These are phyloP conservation scores for Lasioglossum calceatum DNA, from an alignment of 2,888 invertebrate genomes.

Conservation along the genomic window DNA sequence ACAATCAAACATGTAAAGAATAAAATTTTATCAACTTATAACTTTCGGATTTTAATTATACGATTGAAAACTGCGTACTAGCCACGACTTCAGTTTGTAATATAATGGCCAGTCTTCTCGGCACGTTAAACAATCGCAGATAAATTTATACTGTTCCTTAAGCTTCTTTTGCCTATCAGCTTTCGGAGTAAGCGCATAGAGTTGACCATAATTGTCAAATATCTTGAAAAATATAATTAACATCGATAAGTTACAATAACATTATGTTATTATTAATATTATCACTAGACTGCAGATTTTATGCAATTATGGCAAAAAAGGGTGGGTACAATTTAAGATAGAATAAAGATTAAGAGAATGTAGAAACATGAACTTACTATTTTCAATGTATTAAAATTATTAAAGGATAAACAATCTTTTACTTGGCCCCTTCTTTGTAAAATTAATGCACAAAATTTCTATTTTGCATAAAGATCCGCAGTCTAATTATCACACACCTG, in stretches of 20 bases:
- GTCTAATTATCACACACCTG: constrained; percentile 82
- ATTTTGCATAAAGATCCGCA: no score
- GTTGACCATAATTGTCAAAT: constrained; percentile 93
- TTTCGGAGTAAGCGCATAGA: constrained; percentile 89
- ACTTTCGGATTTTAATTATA: neutral
- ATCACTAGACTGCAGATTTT: neutral
- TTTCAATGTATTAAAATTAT: no score
- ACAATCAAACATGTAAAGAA: constrained; percentile 8
- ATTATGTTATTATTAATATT: neutral
- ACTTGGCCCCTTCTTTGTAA: no score
- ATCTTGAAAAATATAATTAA: constrained; percentile 82
- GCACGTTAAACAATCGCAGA: constrained; percentile 92
- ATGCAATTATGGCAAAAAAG: no score
- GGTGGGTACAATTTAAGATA: no score
- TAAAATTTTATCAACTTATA: neutral
- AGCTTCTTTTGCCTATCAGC: constrained; percentile 87
- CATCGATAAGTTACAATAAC: neutral
- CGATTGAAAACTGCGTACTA: constrained; percentile 64
- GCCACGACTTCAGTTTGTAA: constrained; percentile 80
- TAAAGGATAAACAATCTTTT: no score
- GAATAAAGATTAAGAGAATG: no score
- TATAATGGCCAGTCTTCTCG: constrained; percentile 89
- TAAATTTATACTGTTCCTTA: constrained; percentile 91
- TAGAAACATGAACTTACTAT: no score
- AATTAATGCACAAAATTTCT: no score